A percentile compares a stretch with the other conserved stretches of the same genome.
Conservation (phyloP, 2,113 vertebrate species). For the Hippoglossus stenolepis region DNA sequence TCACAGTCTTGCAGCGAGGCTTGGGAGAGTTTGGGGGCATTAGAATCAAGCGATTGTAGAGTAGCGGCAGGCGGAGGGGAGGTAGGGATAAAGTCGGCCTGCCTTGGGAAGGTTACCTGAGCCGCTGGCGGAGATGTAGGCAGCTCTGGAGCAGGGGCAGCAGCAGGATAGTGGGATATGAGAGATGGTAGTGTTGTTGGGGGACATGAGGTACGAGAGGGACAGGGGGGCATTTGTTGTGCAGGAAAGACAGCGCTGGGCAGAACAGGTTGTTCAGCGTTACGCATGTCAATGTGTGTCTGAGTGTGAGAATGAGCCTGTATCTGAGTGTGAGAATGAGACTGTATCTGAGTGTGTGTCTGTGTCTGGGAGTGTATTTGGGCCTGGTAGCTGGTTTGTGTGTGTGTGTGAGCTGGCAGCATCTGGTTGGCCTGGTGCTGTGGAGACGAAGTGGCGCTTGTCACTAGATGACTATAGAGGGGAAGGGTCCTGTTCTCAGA, state of each 20-base stretch:
- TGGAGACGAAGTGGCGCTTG: slow-evolving; percentile 63
- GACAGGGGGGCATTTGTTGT: slow-evolving; percentile 74
- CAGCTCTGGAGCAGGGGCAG: slow-evolving; percentile 69
- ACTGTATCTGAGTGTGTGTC: slow-evolving; percentile 61
- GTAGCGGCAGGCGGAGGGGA: slow-evolving; percentile 74
- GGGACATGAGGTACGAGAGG: slow-evolving; percentile 68
- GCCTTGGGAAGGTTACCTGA: slow-evolving; percentile 69
- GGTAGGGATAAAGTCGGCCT: slow-evolving; percentile 67
- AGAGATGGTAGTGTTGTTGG: slow-evolving; percentile 69
- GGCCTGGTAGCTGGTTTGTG: slow-evolving; percentile 67
- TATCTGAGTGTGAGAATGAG: slow-evolving; percentile 58
- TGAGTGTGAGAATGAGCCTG: slow-evolving; percentile 72
- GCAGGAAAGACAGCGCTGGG: slow-evolving; percentile 63
- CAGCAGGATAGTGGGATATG: slow-evolving; percentile 62
- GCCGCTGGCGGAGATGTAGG: slow-evolving; percentile 63
- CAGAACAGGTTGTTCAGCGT: slow-evolving; percentile 51
- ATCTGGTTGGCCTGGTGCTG: slow-evolving; percentile 70
- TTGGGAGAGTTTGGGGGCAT: slow-evolving; percentile 77
- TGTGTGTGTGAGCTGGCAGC: slow-evolving; percentile 61
- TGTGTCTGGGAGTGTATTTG: slow-evolving; percentile 70
- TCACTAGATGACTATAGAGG: slow-evolving; percentile 66
- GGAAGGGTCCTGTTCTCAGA: slow-evolving; percentile 56
- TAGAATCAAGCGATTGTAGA: slow-evolving; percentile 79
- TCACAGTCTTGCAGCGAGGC: slow-evolving; percentile 83
- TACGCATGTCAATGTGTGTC: slow-evolving; percentile 46